Evolutionary conservation across 2,888 invertebrate genomes (phyloP).

Genomic region (Automeris io): DNA sequence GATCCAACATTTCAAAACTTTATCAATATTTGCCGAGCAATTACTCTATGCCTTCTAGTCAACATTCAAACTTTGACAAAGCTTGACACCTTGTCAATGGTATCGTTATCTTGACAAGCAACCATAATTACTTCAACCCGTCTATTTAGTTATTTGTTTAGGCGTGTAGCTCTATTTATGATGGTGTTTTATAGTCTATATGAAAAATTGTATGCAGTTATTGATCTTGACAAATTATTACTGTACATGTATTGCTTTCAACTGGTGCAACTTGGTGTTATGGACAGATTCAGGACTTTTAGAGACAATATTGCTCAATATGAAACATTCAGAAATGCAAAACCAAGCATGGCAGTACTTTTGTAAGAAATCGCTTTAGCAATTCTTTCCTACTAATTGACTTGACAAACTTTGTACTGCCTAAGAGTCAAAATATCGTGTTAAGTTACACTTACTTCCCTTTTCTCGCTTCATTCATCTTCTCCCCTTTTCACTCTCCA

Average conservation of each 20-base stretch:
- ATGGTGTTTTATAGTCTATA: neutral
- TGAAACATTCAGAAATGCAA: neutral
- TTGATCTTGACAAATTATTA: slow-evolving; percentile 3
- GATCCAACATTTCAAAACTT: neutral
- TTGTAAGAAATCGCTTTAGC: too few relatives aligned
- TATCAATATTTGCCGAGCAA: neutral
- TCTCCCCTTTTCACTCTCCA: too few relatives aligned
- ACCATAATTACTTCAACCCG: neutral
- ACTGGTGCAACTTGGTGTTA: neutral
- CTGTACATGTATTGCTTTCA: neutral
- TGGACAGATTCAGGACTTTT: neutral
- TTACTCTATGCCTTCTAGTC: neutral
- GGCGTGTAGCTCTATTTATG: neutral
- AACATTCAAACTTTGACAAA: slow-evolving; percentile 6
- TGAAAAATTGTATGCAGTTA: neutral
- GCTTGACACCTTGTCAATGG: slow-evolving; percentile 7
- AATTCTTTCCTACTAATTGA: too few relatives aligned
- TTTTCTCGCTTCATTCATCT: too few relatives aligned
- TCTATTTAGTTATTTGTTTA: neutral
- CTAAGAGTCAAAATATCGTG: too few relatives aligned
- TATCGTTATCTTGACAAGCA: neutral
- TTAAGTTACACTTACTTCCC: too few relatives aligned
- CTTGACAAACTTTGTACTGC: too few relatives aligned
- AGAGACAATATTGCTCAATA: neutral
- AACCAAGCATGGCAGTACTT: too few relatives aligned